Percentiles rank a stretch among this genome's conserved stretches.
Evolutionary conservation across 2,113 vertebrate species (phyloP).

Genomic region (Chelonoidis abingdonii): DNA sequence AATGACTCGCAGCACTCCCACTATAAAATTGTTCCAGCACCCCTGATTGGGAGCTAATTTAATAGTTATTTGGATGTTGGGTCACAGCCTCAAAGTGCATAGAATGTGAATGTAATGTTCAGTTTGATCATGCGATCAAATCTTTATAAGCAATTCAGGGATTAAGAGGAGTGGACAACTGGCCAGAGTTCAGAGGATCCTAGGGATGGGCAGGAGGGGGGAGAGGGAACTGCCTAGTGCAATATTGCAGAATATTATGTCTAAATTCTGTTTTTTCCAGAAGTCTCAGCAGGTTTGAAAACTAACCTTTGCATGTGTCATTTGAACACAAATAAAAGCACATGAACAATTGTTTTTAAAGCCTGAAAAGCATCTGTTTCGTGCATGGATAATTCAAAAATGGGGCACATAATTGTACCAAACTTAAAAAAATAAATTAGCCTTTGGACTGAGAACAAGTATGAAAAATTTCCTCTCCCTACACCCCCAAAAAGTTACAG

Average conservation of each 20-base stretch:
- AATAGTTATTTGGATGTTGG: background rate
- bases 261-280: slow-evolving; percentile 45
- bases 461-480: background rate
- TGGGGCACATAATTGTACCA: slow-evolving; percentile 21
- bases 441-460: background rate
- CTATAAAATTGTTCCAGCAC: too few relatives aligned
- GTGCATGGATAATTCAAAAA: slow-evolving; percentile 17
- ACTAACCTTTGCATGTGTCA: background rate
- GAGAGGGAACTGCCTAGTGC: slow-evolving; percentile 26
- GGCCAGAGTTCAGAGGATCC: slow-evolving; percentile 38
- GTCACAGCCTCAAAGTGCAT: background rate
- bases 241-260: slow-evolving; percentile 60
- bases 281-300: background rate
- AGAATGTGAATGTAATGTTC: background rate
- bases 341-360: background rate
- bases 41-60: background rate
- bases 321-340: background rate
- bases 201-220: background rate
- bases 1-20: too few relatives aligned
- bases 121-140: slow-evolving; percentile 36
- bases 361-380: slow-evolving; percentile 17
- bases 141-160: slow-evolving; percentile 32
- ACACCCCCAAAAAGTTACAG: background rate
- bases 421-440: background rate
- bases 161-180: background rate